Evolutionary conservation across 2,888 invertebrate genomes (phyloP).

Genomic region (Cecidostiba fungosa): DNA sequence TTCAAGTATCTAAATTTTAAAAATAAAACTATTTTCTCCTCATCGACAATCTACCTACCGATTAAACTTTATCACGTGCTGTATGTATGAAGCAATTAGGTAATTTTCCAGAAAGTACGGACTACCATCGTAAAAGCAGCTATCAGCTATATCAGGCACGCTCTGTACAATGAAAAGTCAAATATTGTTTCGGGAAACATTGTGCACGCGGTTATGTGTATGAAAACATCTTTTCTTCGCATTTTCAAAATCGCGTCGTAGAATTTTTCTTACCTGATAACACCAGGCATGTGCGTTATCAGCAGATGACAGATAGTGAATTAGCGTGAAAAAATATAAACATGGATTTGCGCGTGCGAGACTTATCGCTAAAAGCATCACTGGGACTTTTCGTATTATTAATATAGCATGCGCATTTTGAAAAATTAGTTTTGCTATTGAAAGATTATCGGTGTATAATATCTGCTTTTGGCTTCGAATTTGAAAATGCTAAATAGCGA

Average conservation of each 20-base stretch:
- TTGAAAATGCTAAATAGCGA: background rate
- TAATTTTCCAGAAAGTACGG: constrained; percentile 23
- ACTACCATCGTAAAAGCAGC: background rate
- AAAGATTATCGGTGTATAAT: no score
- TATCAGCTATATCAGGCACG: background rate
- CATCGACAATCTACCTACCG: background rate
- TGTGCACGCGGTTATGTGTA: background rate
- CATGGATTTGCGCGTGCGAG: background rate
- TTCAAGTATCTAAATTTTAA: background rate
- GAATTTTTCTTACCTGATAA: background rate
- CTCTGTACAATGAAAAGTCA: background rate
- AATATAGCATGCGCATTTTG: background rate
- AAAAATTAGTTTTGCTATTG: no score
- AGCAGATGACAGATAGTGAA: background rate
- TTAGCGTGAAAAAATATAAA: constrained; percentile 12
- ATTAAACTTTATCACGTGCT: constrained; percentile 9
- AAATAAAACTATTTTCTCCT: background rate
- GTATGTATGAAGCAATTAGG: background rate
- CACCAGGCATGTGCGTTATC: background rate
- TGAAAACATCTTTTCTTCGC: background rate
- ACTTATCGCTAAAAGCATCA: background rate
- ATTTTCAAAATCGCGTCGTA: background rate
- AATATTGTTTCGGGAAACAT: constrained; percentile 12
- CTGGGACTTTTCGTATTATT: background rate
- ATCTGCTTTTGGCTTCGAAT: no score